Evolutionary conservation across 2,888 invertebrate species (phyloP).

Genomic region (Merodon equestris): DNA sequence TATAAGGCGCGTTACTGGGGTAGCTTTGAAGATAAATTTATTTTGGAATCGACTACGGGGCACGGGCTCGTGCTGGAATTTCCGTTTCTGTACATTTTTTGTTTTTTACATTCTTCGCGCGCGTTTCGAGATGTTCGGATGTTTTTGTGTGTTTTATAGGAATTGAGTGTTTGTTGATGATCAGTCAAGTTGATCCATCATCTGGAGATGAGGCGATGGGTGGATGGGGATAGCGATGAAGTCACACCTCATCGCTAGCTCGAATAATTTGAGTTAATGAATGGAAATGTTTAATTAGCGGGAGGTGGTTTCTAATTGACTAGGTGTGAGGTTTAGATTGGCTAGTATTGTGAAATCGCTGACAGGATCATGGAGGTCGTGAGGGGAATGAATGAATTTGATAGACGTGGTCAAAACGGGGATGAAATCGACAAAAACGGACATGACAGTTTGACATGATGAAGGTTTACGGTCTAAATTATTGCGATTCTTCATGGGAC

Average conservation of each 20-base stretch:
- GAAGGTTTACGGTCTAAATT: too few relatives aligned
- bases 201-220: too few relatives aligned
- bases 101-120: constrained; percentile 1
- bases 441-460: too few relatives aligned
- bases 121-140: not conserved
- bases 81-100: not conserved
- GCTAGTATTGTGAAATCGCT: constrained; percentile 16
- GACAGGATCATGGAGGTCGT: too few relatives aligned
- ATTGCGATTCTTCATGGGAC: too few relatives aligned
- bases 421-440: too few relatives aligned
- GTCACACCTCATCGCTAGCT: constrained; percentile 28
- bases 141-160: not conserved
- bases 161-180: not conserved
- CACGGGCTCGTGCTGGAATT: constrained; percentile 2
- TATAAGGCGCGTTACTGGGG: too few relatives aligned
- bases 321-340: constrained; percentile 15
- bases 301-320: constrained; percentile 2
- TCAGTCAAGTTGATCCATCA: not conserved
- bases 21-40: constrained; percentile 14
- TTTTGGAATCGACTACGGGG: not conserved
- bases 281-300: constrained; percentile 19
- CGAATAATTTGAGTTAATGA: not conserved
- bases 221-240: not conserved
- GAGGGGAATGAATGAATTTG: too few relatives aligned
- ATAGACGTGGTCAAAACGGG: too few relatives aligned